Base-by-base conservation (phyloP, 2,888 invertebrate species). In the Amphimallon solstitiale region DNA sequence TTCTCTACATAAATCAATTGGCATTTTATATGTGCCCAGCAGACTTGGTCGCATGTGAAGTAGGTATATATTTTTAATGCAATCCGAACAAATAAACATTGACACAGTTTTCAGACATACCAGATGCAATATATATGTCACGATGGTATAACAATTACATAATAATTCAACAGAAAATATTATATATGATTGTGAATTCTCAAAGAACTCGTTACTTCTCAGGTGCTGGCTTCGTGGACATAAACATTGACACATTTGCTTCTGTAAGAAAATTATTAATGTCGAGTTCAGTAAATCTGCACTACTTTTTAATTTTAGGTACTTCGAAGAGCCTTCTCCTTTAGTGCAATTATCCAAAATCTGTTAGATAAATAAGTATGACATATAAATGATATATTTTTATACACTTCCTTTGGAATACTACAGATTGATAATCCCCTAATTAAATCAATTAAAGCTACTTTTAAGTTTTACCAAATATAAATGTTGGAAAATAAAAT, bases 91-190 rank as follows among this genome's bases (percentile, higher is more conserved):
- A n/a, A n/a, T n/a, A n/a, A n/a, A n/a, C n/a, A n/a, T n/a, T n/a
- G 10, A 15, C 15, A 17, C 19, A 43, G 51, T 52, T 51, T 21
- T 62, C 43, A 15, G 37, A 62, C 14, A 29, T 62, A 14, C 40
- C 29, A 14, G 38, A n/a, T 34, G 46, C 14, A 35, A 45, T 66
- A 19, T 66, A 66, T 23, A 29, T 17, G 9, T 66, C 66, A 17
- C 40, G 40, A 23, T 66, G 66, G 66, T 66, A 66, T 23, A 46
- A 45, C 34, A 62, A 54, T 10, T 37, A 40, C 12, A 52, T 37
- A 12, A 5, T 6, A 14, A 62, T 43, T 17, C 66, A 60, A 21
- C 52, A 54, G 15, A 45, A 49, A n/a, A 34, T 62, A 17, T 4
- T 46, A 2, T 12, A 62, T 12, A 45, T 62, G 2, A 66, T 62